Conservation (phyloP, 2,797 vertebrate species). For the Pipistrellus nathusii region DNA sequence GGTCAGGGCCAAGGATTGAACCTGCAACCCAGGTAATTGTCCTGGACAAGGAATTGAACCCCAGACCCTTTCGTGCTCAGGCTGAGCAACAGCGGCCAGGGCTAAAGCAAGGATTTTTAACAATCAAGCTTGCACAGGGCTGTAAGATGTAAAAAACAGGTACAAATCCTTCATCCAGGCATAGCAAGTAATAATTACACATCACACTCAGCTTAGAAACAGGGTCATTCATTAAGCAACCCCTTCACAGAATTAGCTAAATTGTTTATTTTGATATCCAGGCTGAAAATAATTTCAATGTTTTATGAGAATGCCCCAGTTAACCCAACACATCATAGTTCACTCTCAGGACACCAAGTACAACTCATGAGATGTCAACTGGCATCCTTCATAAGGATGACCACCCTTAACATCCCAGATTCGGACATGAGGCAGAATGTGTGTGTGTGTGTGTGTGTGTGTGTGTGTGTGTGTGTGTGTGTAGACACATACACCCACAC, state of each 20-base stretch:
- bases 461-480: too few species aligned
- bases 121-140: background rate
- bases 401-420: background rate
- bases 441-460: too few species aligned
- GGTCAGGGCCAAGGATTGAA: too few species aligned
- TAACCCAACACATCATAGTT: background rate
- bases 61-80: too few species aligned
- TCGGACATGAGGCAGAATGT: background rate
- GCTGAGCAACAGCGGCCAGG: background rate
- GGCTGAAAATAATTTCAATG: background rate
- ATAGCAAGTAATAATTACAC: background rate
- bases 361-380: background rate
- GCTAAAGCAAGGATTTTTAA: constrained; percentile 49
- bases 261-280: background rate
- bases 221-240: background rate
- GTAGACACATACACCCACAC: too few species aligned
- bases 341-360: background rate
- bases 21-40: too few species aligned
- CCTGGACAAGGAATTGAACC: too few species aligned
- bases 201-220: constrained; percentile 14
- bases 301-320: background rate
- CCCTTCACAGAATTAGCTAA: background rate
- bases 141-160: background rate
- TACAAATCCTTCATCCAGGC: background rate
- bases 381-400: background rate